phyloP scores from a whole-genome alignment of 2,113 vertebrate species.

The Phalacrocorax brasilianus region DNA sequence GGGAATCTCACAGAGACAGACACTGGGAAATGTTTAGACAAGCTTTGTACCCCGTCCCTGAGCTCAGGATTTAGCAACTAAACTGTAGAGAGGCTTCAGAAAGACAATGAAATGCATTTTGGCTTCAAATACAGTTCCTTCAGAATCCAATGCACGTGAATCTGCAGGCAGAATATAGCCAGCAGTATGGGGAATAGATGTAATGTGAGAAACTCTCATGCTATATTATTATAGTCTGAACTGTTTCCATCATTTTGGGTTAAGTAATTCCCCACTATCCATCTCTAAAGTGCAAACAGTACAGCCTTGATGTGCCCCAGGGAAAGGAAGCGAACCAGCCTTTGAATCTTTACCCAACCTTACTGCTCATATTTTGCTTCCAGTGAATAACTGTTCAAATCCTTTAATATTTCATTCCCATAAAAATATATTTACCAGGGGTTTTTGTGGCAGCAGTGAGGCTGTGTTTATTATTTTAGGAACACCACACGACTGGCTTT shows the following conservation, averaged over 20 bases:
- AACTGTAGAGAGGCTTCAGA: background rate
- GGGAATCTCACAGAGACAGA: conserved; percentile 14
- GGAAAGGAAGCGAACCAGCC: conserved; percentile 58
- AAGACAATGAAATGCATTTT: conserved; percentile 53
- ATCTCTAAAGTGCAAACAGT: conserved; percentile 56
- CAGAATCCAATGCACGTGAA: conserved; percentile 27
- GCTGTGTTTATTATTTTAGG: conserved; percentile 59
- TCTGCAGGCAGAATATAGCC: conserved; percentile 15
- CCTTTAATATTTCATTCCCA: conserved; percentile 67
- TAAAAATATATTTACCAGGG: conserved; percentile 63
- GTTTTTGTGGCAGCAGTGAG: conserved; percentile 42
- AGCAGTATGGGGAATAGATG: conserved; percentile 48
- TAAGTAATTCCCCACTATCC: conserved; percentile 65
- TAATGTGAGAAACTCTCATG: conserved; percentile 58
- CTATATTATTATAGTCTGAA: conserved; percentile 55
- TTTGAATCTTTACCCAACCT: conserved; percentile 65
- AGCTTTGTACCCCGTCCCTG: conserved; percentile 5
- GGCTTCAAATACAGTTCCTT: conserved; percentile 6
- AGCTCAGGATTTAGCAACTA: conserved; percentile 20
- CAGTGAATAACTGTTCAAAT: conserved; percentile 64
- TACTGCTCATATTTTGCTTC: conserved; percentile 64
- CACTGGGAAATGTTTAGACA: conserved; percentile 39
- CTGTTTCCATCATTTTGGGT: conserved; percentile 61
- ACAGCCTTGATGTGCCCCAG: conserved; percentile 35
- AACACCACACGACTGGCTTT: conserved; percentile 10